Base-by-base conservation (phyloP, 2,888 invertebrate genomes). In the Pachydiplax longipennis region DNA sequence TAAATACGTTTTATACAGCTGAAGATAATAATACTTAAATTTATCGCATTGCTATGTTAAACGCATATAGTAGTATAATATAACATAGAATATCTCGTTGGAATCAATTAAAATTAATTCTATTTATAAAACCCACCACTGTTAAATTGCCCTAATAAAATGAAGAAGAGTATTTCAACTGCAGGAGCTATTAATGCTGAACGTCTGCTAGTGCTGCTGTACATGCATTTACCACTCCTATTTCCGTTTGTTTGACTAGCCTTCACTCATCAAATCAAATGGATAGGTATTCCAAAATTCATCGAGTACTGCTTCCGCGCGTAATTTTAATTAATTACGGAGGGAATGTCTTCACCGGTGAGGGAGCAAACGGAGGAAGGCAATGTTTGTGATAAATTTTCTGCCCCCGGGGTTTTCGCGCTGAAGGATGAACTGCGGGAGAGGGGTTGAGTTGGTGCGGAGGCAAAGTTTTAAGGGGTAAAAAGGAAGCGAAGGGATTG, bases 251-350 rank as follows among this genome's bases (percentile, higher is more conserved):
- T 73, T 73, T 73, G 73, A 25, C 8, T 73, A 73, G 73, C 31
- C 73, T 31, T 18, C 12, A 6, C 65, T 18, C 65, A 8, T 4
- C 73, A 10, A 73, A 31, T 73, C 73, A 73, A 31, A 73, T 31
- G 73, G 31, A 73, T 73, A 73, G 73, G 73, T 73, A 73, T 73
- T 73, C 73, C 25, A 31, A 73, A 73, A 73, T 73, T 73, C 73
- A 31, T 73, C 73, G 73, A 22, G 73, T 73, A 73, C 73, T 31
- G 73, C 73, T 73, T 73, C 73, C 73, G 73, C 73, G 73, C 31
- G 73, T 73, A 73, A 73, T 73, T 73, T 73, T 73, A 73, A 73
- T 73, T 73, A 73, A 73, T 73, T 73, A 73, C 73, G 73, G 73
- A 31, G 73, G 73, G 73, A 73, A 73, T 73, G 73, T 25, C 73